Percentiles rank a stretch among this genome's conserved stretches.
phyloP scores from a whole-genome alignment of 2,113 vertebrate genomes.

The Daphoenositta chrysoptera region DNA sequence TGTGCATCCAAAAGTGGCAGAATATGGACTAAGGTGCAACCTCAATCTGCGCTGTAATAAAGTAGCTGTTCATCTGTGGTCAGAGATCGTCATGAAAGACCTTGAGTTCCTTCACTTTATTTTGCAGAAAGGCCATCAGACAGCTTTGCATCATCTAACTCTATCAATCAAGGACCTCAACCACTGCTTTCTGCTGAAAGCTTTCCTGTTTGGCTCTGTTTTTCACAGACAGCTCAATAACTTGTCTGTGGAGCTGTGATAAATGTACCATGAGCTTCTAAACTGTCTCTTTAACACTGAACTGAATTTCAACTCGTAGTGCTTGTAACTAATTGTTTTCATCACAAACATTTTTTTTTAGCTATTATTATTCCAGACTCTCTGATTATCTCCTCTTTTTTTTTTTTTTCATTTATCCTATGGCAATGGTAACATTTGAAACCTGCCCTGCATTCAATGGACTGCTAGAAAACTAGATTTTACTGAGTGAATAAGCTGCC shows the following conservation, averaged over 20 bases:
- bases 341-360: slow-evolving; percentile 63
- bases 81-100: slow-evolving; percentile 75
- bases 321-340: slow-evolving; percentile 62
- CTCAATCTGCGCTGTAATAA: slow-evolving; percentile 72
- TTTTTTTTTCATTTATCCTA: slow-evolving; percentile 10
- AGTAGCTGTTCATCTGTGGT: slow-evolving; percentile 80
- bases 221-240: slow-evolving; percentile 83
- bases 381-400: not conserved
- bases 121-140: slow-evolving; percentile 75
- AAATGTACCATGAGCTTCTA: slow-evolving; percentile 71
- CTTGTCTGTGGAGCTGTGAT: slow-evolving; percentile 79
- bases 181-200: slow-evolving; percentile 73
- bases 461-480: not conserved
- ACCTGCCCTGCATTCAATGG: not conserved
- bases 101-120: slow-evolving; percentile 77
- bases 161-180: slow-evolving; percentile 80
- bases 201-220: slow-evolving; percentile 80
- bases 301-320: slow-evolving; percentile 68
- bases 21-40: slow-evolving; percentile 63
- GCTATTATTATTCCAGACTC: slow-evolving; percentile 18
- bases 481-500: not conserved
- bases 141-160: slow-evolving; percentile 77
- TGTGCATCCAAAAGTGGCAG: slow-evolving; percentile 63
- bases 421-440: not conserved
- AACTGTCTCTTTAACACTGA: slow-evolving; percentile 72